Base-by-base conservation (phyloP, 2,113 vertebrate species). In the Theristicus caerulescens region DNA sequence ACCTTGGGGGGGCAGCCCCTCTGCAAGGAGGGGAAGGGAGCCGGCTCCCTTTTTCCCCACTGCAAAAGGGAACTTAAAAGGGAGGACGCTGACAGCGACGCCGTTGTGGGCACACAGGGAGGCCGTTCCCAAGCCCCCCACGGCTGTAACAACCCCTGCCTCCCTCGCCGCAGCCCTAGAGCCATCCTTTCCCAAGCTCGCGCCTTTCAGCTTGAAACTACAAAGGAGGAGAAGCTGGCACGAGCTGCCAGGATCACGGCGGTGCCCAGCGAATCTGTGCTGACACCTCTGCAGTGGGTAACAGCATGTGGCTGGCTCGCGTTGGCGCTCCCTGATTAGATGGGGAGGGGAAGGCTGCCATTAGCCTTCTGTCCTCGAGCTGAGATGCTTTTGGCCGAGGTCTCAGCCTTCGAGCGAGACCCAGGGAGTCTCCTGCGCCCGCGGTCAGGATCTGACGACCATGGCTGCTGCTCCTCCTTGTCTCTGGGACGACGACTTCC, bases 361-460 rank as follows among this genome's bases (percentile, higher is more conserved):
- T 78, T 27, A 55, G 72, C 92, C 95, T 96, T 86, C 92, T 95
- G 90, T 94, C 90, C 88, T 77, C 34, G 18, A 58, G 74, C 84
- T 34, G 64, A 36, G 85, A 77, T 10, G 14, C 86, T 86, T 54
- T 83, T 94, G 90, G 96, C 93, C 8, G 3, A 3, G 20, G 34
- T 25, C 74, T 73, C 22, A 29, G 76, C 88, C 82, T 94, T 59
- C 8, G 8, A 80, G 88, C 1, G 1, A 91, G 82, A 90, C 72
- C 55, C 46, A 54, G 76, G 92, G 92, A 88, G 93, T 52, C 87
- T 96, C 79, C 88, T 5, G 70, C 78, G 66, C 64, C 52, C 0
- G 1, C 6, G 0, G 21, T 71, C 0, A 0, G 70, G 38, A 65
- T 82, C 42, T 0, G 1, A 16, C 0, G 1, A 31, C 0, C 0